phyloP scores from a whole-genome alignment of 2,113 vertebrate genomes.

The Calcarius ornatus region DNA sequence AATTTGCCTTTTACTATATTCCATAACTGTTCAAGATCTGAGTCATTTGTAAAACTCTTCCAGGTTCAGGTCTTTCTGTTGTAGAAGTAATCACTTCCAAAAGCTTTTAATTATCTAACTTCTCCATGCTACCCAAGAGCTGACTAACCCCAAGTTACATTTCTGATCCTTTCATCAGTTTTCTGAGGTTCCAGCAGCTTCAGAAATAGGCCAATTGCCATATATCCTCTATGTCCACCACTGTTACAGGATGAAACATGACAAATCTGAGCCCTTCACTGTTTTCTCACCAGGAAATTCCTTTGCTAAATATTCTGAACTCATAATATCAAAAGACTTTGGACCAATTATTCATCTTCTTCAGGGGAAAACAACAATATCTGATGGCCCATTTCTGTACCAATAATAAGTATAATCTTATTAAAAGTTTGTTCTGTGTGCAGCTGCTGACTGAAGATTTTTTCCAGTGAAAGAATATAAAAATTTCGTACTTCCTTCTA shows the following conservation, averaged over 20 bases:
- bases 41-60: conserved; percentile 3
- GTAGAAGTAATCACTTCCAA: background rate
- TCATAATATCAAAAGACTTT: background rate
- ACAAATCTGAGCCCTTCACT: background rate
- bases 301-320: background rate
- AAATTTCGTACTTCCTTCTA: background rate
- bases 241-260: background rate
- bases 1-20: background rate
- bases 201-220: background rate
- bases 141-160: background rate
- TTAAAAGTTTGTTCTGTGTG: background rate
- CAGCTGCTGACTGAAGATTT: background rate
- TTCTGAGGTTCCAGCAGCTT: background rate
- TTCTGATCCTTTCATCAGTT: background rate
- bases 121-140: background rate
- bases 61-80: background rate
- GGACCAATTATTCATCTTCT: background rate
- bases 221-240: background rate
- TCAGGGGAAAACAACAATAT: background rate
- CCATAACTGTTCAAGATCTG: background rate
- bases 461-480: background rate
- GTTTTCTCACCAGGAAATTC: background rate
- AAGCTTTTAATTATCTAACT: conserved; percentile 1
- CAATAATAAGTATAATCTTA: background rate
- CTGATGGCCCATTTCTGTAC: background rate